Evolutionary conservation across 2,797 vertebrate genomes (phyloP).

Genomic region (Chromobotia macracanthus): DNA sequence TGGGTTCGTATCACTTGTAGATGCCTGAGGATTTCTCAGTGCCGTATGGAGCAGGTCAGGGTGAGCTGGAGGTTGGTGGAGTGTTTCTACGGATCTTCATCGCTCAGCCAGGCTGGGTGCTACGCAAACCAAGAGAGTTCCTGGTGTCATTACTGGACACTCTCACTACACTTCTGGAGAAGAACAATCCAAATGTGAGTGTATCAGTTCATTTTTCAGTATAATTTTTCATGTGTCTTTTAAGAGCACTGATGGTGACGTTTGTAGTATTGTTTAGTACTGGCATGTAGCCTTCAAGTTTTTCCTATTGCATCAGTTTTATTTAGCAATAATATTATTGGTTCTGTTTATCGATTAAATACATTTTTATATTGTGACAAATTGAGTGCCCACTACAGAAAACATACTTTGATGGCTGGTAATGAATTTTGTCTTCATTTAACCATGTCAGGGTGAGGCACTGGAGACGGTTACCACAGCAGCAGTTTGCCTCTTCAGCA

Average conservation of each 20-base stretch:
- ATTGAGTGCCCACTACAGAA: too few relatives aligned
- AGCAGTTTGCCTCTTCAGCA: slow-evolving; percentile 92
- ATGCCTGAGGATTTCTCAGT: slow-evolving; percentile 93
- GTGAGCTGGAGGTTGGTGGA: slow-evolving; percentile 93
- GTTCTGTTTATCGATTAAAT: too few relatives aligned
- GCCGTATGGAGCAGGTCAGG: slow-evolving; percentile 87
- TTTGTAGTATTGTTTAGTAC: too few relatives aligned
- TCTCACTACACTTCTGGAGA: slow-evolving; percentile 92
- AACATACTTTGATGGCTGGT: neutral
- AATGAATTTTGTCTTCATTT: neutral
- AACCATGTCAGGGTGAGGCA: slow-evolving; percentile 85
- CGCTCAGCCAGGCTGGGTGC: slow-evolving; percentile 96
- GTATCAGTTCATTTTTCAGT: too few relatives aligned
- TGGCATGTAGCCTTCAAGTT: too few relatives aligned
- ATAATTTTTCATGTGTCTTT: too few relatives aligned
- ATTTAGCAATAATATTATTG: too few relatives aligned
- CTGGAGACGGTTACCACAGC: slow-evolving; percentile 95
- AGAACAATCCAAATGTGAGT: slow-evolving; percentile 89
- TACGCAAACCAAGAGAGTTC: slow-evolving; percentile 96
- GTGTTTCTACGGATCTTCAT: slow-evolving; percentile 98
- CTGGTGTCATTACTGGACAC: slow-evolving; percentile 94
- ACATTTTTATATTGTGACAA: too few relatives aligned
- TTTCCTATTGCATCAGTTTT: too few relatives aligned
- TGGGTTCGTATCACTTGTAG: slow-evolving; percentile 68
- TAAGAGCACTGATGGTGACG: too few relatives aligned